Evolutionary conservation across 2,888 invertebrate species (phyloP).

Genomic region (Agapostemon virescens): DNA sequence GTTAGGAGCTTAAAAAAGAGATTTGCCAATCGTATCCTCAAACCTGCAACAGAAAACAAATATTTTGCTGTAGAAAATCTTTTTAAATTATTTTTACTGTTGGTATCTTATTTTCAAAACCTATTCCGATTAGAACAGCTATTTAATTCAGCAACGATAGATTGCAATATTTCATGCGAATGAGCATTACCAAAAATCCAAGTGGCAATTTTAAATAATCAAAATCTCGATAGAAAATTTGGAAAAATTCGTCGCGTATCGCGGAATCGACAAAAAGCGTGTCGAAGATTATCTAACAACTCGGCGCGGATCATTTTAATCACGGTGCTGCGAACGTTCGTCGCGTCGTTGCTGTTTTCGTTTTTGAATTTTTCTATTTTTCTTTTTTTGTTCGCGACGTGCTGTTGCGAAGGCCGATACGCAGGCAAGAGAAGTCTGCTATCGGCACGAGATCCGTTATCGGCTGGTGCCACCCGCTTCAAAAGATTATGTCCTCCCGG

Average conservation of each 20-base stretch:
- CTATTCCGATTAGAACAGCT: no score
- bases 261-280: not conserved
- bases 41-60: conserved; percentile 86
- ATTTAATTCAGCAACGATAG: no score
- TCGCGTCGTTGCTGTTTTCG: conserved; percentile 33
- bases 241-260: conserved; percentile 12
- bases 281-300: conserved; percentile 15
- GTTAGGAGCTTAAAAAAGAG: conserved; percentile 97
- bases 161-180: no score
- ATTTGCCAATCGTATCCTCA: conserved; percentile 98
- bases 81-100: not conserved
- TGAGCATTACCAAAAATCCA: no score
- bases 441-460: conserved; percentile 49
- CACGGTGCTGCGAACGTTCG: conserved; percentile 24
- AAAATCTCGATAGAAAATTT: no score
- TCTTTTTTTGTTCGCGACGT: conserved; percentile 9
- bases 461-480: conserved; percentile 41
- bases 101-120: no score
- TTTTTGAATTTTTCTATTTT: no score
- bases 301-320: conserved; percentile 22
- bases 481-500: conserved; percentile 47
- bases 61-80: not conserved
- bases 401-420: conserved; percentile 34
- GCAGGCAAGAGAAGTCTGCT: conserved; percentile 26
- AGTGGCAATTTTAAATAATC: no score